Conservation (phyloP, 2,113 vertebrate genomes). For the Salvelinus sp. region DNA sequence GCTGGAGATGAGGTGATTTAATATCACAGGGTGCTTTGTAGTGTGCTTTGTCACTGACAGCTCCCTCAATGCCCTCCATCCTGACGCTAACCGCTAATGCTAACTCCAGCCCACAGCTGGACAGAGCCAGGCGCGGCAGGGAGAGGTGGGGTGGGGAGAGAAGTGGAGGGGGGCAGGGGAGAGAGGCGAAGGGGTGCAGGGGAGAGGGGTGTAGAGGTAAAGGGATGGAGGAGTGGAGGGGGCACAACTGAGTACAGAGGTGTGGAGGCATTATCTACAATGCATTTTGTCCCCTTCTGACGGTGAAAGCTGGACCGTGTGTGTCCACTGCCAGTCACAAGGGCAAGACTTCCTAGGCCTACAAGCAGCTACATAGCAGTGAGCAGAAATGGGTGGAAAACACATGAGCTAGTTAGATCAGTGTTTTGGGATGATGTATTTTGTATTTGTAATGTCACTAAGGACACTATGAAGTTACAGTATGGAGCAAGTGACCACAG, state of each 20-base stretch:
- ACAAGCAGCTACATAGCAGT: neutral
- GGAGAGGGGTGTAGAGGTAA: neutral
- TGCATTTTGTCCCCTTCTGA: neutral
- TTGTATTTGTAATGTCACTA: slow-evolving; percentile 13
- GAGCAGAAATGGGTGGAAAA: slow-evolving; percentile 10
- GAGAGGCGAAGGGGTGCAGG: neutral
- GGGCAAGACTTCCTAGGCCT: slow-evolving; percentile 12
- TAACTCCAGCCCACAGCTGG: slow-evolving; percentile 24
- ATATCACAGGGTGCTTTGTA: slow-evolving; percentile 47
- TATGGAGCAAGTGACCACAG: slow-evolving; percentile 42
- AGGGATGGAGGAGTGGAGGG: neutral
- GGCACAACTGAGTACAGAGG: neutral
- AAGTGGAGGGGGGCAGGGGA: neutral
- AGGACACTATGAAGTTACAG: slow-evolving; percentile 14
- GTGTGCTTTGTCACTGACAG: slow-evolving; percentile 26
- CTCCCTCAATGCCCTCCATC: neutral
- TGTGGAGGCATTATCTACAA: neutral
- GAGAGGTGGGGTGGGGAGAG: neutral
- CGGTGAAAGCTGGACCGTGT: too few relatives aligned
- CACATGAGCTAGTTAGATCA: slow-evolving; percentile 14
- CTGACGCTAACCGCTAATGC: slow-evolving; percentile 15
- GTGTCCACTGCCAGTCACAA: neutral
- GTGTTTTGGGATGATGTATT: slow-evolving; percentile 35
- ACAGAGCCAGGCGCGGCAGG: neutral
- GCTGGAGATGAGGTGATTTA: slow-evolving; percentile 49